phyloP scores from a whole-genome alignment of 1,140 invertebrate genomes.

The Drosophila triauraria region DNA sequence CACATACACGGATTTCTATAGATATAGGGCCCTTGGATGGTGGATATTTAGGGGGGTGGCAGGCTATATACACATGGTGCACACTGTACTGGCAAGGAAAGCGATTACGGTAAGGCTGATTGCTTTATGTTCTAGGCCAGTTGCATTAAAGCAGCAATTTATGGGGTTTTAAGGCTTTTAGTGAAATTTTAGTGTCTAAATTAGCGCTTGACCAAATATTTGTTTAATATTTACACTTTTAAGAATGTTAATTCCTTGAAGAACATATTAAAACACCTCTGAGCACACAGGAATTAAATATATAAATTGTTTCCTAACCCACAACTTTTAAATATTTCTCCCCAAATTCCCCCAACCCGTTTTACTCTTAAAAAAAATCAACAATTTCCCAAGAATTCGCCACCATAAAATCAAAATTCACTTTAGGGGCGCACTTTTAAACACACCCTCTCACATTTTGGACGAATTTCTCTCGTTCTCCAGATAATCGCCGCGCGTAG shows the following conservation, averaged over 20 bases:
- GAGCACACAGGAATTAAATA: neutral
- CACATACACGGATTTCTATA: constrained; percentile 27
- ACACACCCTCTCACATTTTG: neutral
- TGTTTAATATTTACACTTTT: neutral
- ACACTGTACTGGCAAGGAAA: constrained; percentile 22
- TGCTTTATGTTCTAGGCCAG: constrained; percentile 28
- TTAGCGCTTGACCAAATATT: neutral
- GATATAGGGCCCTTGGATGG: neutral
- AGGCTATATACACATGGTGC: constrained; percentile 4
- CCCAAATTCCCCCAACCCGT: neutral
- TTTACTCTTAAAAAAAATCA: neutral
- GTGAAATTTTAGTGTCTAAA: neutral
- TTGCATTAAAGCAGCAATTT: constrained; percentile 2
- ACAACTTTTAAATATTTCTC: too few species aligned
- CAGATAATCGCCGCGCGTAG: constrained; percentile 28
- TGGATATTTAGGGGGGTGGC: neutral
- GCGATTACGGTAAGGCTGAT: constrained; percentile 54
- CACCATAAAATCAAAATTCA: constrained; percentile 17
- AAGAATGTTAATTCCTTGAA: too few species aligned
- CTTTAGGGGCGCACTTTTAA: constrained; percentile 7
- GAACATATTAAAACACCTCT: neutral
- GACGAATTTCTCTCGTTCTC: neutral
- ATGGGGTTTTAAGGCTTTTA: neutral
- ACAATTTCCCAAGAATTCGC: neutral
- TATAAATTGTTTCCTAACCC: neutral